phyloP scores from a whole-genome alignment of 2,888 invertebrate species.

The Eupithecia inturbata region DNA sequence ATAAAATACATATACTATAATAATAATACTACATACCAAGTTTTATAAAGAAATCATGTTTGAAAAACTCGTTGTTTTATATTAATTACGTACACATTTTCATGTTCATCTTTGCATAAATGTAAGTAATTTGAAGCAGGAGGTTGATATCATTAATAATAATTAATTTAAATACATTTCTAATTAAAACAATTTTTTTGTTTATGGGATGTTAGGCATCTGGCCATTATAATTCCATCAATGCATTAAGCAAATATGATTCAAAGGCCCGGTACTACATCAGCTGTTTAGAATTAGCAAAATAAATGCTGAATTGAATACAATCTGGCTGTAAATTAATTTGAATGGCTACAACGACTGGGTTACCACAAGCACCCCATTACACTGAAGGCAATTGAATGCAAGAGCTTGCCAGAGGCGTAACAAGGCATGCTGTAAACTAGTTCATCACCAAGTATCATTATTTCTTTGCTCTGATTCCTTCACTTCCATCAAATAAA shows the following conservation, averaged over 20 bases:
- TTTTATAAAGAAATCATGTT: too few relatives aligned
- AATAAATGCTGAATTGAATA: constrained; percentile 46
- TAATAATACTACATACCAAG: too few relatives aligned
- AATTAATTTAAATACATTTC: too few relatives aligned
- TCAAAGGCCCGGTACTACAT: constrained; percentile 45
- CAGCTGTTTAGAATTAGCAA: constrained; percentile 53
- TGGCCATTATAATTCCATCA: constrained; percentile 12
- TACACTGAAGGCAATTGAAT: constrained; percentile 56
- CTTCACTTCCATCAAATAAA: too few relatives aligned
- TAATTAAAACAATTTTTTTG: too few relatives aligned
- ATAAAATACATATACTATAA: too few relatives aligned
- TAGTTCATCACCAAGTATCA: neutral
- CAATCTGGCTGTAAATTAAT: constrained; percentile 58
- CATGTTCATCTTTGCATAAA: too few relatives aligned
- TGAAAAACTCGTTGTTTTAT: too few relatives aligned
- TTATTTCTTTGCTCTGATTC: neutral
- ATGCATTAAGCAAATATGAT: constrained; percentile 33
- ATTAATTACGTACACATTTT: too few relatives aligned
- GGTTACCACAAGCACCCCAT: constrained; percentile 54
- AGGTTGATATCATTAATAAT: too few relatives aligned
- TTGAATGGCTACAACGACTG: constrained; percentile 53
- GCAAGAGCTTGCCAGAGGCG: constrained; percentile 52
- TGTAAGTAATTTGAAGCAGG: too few relatives aligned
- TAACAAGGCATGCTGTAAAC: neutral
- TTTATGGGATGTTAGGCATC: too few relatives aligned